Evolutionary conservation across 2,797 vertebrate genomes (phyloP), one percentile per base, ranked within the genome.

Genomic region (Manis crassicaudata): DNA sequence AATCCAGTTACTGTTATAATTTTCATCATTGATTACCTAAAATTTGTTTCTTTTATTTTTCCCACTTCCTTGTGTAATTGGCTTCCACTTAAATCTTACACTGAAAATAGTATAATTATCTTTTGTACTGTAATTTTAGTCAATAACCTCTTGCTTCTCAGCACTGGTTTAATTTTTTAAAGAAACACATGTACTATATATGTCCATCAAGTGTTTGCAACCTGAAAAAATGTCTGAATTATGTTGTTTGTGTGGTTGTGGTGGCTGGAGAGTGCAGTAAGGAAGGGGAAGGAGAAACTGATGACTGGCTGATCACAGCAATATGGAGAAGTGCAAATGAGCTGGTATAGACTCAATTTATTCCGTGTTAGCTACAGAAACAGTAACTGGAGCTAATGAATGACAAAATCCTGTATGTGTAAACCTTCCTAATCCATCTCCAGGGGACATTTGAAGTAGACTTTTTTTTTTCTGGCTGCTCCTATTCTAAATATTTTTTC

Each of bases 401-500:
- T 60, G 65, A 81, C 63, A 75, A 73, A 37, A 68, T 62, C 86
- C 65, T 93, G 67, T 58, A 35, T 14, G 68, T 17, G 70, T 52
- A 85, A 82, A 91, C 12, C 50, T 86, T 90, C 86, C 46, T 93
- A 92, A 93, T 81, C 40, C 32, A 88, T 63, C 91, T 84, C 32
- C n/a, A 63, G 60, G 52, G n/a, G 60, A 92, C 35, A 89, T 18
- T 76, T 94, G 32, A 92, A 20, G 32, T 65, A 81, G 60, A 62
- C 21, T 8, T n/a, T 40, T 80, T 82, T 63, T 25, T 25, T 2
- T 46, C 73, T 82, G 88, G 17, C 50, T 80, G 23, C 11, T 90
- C 27, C 32, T 94, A 70, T 72, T 95, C 62, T 77, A 90, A 94
- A 73, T 90, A 16, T 86, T 77, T 43, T 76, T 93, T 80, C 80